Percentiles rank a stretch among this genome's conserved stretches.
Conservation (phyloP, 2,113 vertebrate genomes). For the Gila orcuttii region DNA sequence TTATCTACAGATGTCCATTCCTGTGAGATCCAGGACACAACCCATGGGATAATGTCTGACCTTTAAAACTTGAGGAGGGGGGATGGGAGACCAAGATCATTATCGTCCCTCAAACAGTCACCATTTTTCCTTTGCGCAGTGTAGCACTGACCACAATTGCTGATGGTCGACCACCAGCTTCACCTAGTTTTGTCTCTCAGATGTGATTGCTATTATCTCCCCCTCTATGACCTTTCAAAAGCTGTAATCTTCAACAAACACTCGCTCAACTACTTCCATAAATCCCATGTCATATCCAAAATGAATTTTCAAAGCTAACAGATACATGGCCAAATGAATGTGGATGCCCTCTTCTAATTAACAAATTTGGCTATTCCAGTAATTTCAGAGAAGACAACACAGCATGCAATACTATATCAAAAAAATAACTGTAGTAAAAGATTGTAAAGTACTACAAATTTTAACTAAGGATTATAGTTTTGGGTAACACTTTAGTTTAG, state of each 20-base stretch:
- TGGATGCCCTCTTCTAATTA: neutral
- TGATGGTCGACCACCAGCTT: conserved; percentile 7
- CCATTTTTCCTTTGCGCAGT: neutral
- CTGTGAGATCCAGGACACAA: conserved; percentile 7
- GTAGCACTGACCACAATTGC: conserved; percentile 18
- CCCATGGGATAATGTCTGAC: conserved; percentile 39
- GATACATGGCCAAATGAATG: neutral
- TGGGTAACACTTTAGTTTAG: too few species aligned
- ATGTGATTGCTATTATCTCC: conserved; percentile 19
- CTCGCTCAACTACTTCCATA: neutral
- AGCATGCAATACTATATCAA: neutral
- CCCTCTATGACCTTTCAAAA: conserved; percentile 18
- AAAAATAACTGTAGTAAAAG: neutral
- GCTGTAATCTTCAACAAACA: conserved; percentile 35
- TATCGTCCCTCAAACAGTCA: neutral
- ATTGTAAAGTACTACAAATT: neutral
- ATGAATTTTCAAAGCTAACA: neutral
- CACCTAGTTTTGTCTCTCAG: neutral
- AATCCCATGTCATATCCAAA: neutral
- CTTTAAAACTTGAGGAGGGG: conserved; percentile 29
- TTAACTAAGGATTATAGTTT: neutral
- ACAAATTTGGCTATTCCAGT: neutral
- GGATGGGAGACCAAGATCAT: conserved; percentile 12
- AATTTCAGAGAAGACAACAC: neutral
- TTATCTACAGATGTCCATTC: conserved; percentile 27